Conservation (phyloP, 2,797 vertebrate species). For the Diceros bicornis region DNA sequence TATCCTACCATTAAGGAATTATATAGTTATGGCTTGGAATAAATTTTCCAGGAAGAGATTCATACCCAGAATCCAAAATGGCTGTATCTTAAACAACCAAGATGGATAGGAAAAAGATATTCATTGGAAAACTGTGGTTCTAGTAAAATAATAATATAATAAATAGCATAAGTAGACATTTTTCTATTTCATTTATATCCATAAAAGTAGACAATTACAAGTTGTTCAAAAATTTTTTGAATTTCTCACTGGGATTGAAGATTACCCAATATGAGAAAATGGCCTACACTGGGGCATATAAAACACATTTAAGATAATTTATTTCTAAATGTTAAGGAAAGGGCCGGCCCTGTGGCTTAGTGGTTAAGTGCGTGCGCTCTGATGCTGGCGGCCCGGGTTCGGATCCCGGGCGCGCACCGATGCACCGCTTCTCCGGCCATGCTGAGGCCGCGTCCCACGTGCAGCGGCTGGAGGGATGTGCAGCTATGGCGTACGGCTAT, state of each 20-base stretch:
- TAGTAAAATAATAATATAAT: constrained; percentile 38
- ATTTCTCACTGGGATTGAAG: constrained; percentile 10
- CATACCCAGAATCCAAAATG: background rate
- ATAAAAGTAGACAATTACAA: constrained; percentile 19
- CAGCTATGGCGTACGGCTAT: too few species aligned
- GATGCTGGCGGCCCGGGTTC: too few species aligned
- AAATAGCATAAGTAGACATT: background rate
- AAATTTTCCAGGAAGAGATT: constrained; percentile 49
- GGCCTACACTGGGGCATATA: constrained; percentile 14
- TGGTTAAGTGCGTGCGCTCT: too few species aligned
- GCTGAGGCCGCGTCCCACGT: too few species aligned
- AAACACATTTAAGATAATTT: constrained; percentile 51
- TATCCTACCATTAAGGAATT: constrained; percentile 26
- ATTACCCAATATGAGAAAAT: background rate
- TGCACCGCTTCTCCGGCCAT: too few species aligned
- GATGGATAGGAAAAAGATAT: constrained; percentile 12
- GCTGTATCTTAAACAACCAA: constrained; percentile 3
- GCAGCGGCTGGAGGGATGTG: too few species aligned
- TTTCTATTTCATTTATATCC: background rate
- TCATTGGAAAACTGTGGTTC: constrained; percentile 24
- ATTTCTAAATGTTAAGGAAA: constrained; percentile 63
- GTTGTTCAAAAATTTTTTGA: background rate
- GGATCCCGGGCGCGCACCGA: too few species aligned
- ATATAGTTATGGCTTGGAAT: background rate
- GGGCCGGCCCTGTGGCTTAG: too few species aligned